Conservation (phyloP, 2,113 vertebrate genomes). For the Saguinus midas region DNA sequence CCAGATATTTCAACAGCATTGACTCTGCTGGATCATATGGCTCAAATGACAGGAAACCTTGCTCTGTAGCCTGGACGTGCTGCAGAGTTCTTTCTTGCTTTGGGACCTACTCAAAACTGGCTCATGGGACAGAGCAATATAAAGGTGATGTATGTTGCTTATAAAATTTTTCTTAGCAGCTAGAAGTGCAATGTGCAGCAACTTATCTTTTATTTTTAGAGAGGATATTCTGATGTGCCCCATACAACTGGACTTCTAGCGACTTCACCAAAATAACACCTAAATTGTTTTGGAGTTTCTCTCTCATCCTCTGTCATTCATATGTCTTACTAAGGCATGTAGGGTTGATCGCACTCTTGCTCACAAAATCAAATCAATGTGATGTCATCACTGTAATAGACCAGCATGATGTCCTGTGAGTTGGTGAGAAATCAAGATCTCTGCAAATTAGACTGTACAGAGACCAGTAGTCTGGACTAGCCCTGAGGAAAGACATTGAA, state of each 20-base stretch:
- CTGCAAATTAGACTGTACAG: background rate
- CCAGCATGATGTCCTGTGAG: background rate
- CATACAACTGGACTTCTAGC: background rate
- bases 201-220: background rate
- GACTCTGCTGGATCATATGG: background rate
- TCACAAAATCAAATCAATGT: background rate
- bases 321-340: background rate
- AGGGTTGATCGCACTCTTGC: background rate
- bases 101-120: background rate
- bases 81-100: background rate
- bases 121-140: background rate
- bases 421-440: background rate
- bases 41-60: background rate
- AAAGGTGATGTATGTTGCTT: background rate
- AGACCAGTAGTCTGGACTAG: background rate
- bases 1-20: background rate
- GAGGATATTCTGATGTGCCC: background rate
- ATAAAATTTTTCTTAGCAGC: background rate
- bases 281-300: background rate
- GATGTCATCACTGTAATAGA: background rate
- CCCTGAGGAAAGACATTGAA: background rate
- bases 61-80: background rate
- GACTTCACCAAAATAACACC: background rate
- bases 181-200: background rate
- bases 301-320: background rate